Base-by-base conservation (phyloP, 1,140 invertebrate species). In the Telenomus remus region DNA sequence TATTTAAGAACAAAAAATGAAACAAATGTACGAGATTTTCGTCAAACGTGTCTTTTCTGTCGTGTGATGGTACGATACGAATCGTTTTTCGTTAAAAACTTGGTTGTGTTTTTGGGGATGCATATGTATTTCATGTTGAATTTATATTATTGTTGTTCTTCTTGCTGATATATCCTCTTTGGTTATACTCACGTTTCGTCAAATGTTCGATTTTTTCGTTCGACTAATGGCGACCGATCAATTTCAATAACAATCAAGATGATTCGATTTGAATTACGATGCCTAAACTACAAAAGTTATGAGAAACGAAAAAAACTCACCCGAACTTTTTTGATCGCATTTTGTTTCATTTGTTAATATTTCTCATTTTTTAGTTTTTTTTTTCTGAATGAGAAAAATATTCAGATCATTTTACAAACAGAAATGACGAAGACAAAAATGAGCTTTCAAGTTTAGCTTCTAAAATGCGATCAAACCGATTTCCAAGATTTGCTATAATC, bases 141-240 rank as follows among this genome's bases (percentile, higher is more conserved):
- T n/a, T n/a, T n/a, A n/a, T 65, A 65, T 78, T 74, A 66, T 68
- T 79, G 53, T 68, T 80, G 76, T 78, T 82, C 74, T 79, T 80
- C 70, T 76, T 79, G 70, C 76, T 75, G 54, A 60, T 73, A 69
- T 76, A 66, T 64, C 60, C 71, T 61, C 61, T 78, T 76, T 74
- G 43, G 63, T 64, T 68, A 79, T 83, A 84, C 82, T 84, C 79
- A 81, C 80, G 76, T 84, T 82, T 84, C 83, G 82, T 79, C 84
- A 83, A 85, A 86, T 79, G 79, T 81, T 81, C 60, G 46, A 53
- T 68, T 50, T n/a, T n/a, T 68, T 68, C 59, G 61, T 76, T 73
- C 46, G 15, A 81, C 71, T 63, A 63, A 51, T 72, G 59, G 37
- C 34, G 37, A 70, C 16, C 47, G 46, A 65, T 46, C 65, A 79